phyloP scores from a whole-genome alignment of 2,888 invertebrate genomes.

The Pandemis cinnamomeana region DNA sequence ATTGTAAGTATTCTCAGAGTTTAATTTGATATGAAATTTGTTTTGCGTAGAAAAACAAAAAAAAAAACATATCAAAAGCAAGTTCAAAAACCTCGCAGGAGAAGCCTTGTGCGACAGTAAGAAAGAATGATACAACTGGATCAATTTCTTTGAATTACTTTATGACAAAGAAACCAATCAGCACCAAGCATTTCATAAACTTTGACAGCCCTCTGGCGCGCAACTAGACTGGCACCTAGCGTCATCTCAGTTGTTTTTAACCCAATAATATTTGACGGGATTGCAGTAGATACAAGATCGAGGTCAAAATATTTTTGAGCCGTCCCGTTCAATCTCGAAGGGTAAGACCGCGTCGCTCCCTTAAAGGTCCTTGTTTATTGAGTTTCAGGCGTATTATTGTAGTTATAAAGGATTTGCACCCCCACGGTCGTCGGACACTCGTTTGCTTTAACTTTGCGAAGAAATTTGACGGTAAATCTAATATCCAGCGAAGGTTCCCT shows the following conservation, averaged over 20 bases:
- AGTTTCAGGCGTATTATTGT: constrained; percentile 53
- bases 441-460: constrained; percentile 57
- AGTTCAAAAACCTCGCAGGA: too few relatives aligned
- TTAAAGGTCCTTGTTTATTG: constrained; percentile 53
- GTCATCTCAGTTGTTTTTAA: not conserved
- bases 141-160: not conserved
- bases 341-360: constrained; percentile 45
- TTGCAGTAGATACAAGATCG: constrained; percentile 25
- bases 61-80: too few relatives aligned
- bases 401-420: constrained; percentile 51
- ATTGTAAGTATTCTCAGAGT: not conserved
- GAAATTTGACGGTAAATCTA: constrained; percentile 64
- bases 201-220: not conserved
- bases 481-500: constrained; percentile 60
- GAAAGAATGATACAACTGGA: not conserved
- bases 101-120: too few relatives aligned
- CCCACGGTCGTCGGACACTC: constrained; percentile 47
- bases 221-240: not conserved
- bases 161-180: not conserved
- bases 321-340: constrained; percentile 48
- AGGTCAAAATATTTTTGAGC: constrained; percentile 46
- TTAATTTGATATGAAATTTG: not conserved
- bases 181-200: not conserved
- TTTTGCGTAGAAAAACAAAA: not conserved
- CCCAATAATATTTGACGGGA: constrained; percentile 9